phyloP scores from a whole-genome alignment of 2,888 invertebrate species.

The Unio pictorum region DNA sequence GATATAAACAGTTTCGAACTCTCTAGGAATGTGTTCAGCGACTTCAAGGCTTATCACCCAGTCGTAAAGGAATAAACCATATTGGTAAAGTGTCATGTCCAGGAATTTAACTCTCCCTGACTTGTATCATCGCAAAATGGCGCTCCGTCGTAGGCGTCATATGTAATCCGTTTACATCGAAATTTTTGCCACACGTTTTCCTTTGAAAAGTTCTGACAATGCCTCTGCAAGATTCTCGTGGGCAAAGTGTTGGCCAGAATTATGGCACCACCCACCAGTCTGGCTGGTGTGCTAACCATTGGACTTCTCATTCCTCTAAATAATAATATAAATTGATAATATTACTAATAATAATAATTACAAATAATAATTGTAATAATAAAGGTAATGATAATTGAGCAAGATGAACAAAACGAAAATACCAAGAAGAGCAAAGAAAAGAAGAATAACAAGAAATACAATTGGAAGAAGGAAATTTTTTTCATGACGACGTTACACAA shows the following conservation, averaged over 20 bases:
- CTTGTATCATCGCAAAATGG: constrained; percentile 26
- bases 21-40: constrained; percentile 35
- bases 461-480: too few species aligned
- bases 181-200: constrained; percentile 31
- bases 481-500: too few species aligned
- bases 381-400: too few species aligned
- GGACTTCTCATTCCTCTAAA: not conserved
- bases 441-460: too few species aligned
- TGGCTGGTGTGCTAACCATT: constrained; percentile 9
- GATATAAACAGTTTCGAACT: constrained; percentile 27
- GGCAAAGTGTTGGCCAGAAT: constrained; percentile 18
- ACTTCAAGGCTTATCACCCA: constrained; percentile 39
- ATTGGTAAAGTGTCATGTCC: constrained; percentile 36
- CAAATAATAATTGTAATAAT: too few species aligned
- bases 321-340: not conserved
- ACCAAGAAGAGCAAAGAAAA: too few species aligned
- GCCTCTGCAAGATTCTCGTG: constrained; percentile 24
- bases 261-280: constrained; percentile 32
- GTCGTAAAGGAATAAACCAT: constrained; percentile 32
- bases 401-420: too few species aligned
- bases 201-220: constrained; percentile 27
- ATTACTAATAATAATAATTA: too few species aligned
- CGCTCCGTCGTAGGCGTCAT: constrained; percentile 39
- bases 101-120: constrained; percentile 29
- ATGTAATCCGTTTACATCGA: constrained; percentile 30